Percentiles rank a stretch among this genome's conserved stretches.
Evolutionary conservation across 2,113 vertebrate genomes (phyloP).

Genomic region (Cyanoderma ruficeps): DNA sequence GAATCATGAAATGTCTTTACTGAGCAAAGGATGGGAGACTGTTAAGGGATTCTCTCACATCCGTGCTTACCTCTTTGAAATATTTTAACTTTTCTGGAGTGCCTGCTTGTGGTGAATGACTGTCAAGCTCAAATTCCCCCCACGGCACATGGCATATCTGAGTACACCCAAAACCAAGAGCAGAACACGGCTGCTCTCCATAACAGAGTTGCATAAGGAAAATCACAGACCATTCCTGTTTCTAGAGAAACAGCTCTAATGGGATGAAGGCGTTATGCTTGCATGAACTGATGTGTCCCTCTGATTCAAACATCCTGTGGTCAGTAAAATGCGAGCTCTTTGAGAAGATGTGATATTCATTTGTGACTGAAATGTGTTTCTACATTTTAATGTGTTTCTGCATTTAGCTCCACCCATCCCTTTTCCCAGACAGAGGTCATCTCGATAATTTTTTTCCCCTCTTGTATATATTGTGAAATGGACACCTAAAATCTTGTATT

Average conservation of each 20-base stretch:
- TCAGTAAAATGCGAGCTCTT: neutral
- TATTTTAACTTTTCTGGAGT: neutral
- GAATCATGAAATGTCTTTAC: neutral
- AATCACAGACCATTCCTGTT: neutral
- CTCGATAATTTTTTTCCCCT: fast-evolving
- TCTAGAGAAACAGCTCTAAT: neutral
- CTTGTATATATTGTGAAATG: neutral
- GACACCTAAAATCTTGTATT: neutral
- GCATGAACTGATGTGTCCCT: neutral
- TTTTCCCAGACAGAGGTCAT: neutral
- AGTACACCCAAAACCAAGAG: neutral
- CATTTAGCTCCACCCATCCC: neutral
- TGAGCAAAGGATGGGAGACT: neutral
- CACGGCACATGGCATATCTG: neutral
- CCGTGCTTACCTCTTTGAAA: neutral
- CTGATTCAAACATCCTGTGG: neutral
- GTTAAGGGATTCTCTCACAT: neutral
- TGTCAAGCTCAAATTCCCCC: neutral
- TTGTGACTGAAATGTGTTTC: neutral
- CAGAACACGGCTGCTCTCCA: neutral
- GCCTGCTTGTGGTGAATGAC: neutral
- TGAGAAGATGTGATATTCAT: neutral
- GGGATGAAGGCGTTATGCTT: neutral
- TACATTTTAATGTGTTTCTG: neutral
- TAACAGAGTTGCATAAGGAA: neutral